Evolutionary conservation across 2,797 vertebrate species (phyloP).

Genomic region (Iguana delicatissima): DNA sequence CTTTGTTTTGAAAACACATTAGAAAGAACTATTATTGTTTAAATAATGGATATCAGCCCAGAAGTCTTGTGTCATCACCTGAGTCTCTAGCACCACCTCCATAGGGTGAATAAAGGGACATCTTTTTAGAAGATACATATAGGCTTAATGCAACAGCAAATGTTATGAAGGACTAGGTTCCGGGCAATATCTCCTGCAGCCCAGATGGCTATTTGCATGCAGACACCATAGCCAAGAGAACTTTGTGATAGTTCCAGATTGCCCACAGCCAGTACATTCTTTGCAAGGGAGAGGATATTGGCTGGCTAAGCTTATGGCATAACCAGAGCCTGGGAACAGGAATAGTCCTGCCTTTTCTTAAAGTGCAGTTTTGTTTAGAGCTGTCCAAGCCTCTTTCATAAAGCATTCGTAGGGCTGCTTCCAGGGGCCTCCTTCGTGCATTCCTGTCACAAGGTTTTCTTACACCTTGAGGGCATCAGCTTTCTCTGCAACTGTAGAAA

Average conservation of each 20-base stretch:
- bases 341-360: background rate
- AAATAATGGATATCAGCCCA: background rate
- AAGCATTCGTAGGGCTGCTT: background rate
- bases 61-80: background rate
- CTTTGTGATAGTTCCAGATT: constrained; percentile 67
- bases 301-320: constrained; percentile 38
- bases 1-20: background rate
- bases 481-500: background rate
- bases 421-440: background rate
- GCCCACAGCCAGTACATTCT: constrained; percentile 73
- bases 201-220: constrained; percentile 69
- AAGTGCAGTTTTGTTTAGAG: constrained; percentile 35
- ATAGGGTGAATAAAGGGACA: background rate
- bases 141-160: background rate
- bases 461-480: background rate
- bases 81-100: background rate
- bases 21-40: background rate
- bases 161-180: too few relatives aligned
- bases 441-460: background rate
- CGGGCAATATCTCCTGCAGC: constrained; percentile 59
- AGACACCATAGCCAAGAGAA: constrained; percentile 52
- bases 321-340: constrained; percentile 33
- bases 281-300: constrained; percentile 75
- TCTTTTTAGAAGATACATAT: background rate
- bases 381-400: too few relatives aligned